Conservation (phyloP, 2,113 vertebrate species). For the Thalassoma bifasciatum region DNA sequence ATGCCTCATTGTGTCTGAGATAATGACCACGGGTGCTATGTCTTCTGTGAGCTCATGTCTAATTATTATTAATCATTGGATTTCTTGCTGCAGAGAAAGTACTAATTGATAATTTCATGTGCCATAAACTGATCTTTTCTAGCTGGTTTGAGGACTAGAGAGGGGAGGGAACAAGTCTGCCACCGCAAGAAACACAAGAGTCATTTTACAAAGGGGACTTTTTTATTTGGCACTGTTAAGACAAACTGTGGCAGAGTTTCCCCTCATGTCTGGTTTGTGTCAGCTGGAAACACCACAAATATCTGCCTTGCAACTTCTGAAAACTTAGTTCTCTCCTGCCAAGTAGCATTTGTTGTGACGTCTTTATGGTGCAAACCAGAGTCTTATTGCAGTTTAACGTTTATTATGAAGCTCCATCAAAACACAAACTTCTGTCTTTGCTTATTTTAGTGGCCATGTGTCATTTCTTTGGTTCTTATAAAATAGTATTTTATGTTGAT, state of each 20-base stretch:
- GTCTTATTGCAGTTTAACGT: too few relatives aligned
- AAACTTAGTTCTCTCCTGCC: too few relatives aligned
- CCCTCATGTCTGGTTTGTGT: slow-evolving; percentile 1
- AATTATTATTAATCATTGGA: slow-evolving; percentile 51
- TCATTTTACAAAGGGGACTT: neutral
- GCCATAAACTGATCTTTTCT: neutral
- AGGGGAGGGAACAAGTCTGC: neutral
- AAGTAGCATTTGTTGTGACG: too few relatives aligned
- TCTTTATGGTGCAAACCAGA: too few relatives aligned
- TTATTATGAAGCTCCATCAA: too few relatives aligned
- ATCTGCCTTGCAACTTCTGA: neutral
- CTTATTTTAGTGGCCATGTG: neutral
- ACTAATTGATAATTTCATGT: slow-evolving; percentile 49
- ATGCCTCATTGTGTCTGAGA: slow-evolving; percentile 33
- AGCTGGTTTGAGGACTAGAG: slow-evolving; percentile 5
- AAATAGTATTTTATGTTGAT: neutral
- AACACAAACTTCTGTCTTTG: too few relatives aligned
- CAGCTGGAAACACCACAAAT: neutral
- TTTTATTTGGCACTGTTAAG: neutral
- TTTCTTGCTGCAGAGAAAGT: slow-evolving; percentile 34
- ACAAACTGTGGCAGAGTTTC: neutral
- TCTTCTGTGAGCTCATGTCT: slow-evolving; percentile 38
- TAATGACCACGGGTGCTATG: slow-evolving; percentile 32
- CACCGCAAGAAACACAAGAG: slow-evolving; percentile 1
- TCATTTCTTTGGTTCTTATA: neutral